Conservation (phyloP, 2,888 invertebrate genomes). For the Diarsia mendica region DNA sequence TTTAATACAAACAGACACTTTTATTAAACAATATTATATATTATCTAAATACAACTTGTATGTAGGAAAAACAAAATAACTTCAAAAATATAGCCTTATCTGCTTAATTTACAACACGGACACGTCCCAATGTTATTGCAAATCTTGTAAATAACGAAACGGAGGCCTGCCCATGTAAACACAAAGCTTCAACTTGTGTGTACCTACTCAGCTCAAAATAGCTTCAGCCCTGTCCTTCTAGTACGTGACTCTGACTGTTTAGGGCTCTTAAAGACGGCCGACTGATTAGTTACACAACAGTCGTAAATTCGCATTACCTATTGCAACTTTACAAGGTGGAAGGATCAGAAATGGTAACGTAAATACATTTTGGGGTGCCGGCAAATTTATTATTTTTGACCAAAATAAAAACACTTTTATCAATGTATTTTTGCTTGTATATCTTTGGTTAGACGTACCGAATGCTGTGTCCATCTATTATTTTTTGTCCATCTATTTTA, state of each 20-base stretch:
- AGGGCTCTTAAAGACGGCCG: neutral
- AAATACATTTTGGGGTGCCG: too few relatives aligned
- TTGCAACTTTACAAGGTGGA: too few relatives aligned
- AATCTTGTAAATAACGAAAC: conserved; percentile 53
- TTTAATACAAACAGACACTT: too few relatives aligned
- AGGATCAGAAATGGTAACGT: too few relatives aligned
- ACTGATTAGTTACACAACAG: neutral
- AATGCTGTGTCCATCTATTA: too few relatives aligned
- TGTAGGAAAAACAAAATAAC: neutral
- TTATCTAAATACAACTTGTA: neutral
- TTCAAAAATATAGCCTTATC: neutral
- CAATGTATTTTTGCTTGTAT: too few relatives aligned
- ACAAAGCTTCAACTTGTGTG: conserved; percentile 11
- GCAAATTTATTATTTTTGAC: too few relatives aligned
- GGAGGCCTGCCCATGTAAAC: conserved; percentile 12
- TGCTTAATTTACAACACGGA: conserved; percentile 8
- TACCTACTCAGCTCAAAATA: conserved; percentile 30
- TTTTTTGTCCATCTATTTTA: too few relatives aligned
- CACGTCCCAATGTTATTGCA: conserved; percentile 46
- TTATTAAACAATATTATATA: too few relatives aligned
- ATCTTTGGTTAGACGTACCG: too few relatives aligned
- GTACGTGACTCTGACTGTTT: conserved; percentile 48
- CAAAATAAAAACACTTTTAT: too few relatives aligned
- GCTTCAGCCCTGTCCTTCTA: conserved; percentile 33
- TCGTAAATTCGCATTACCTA: too few relatives aligned